Evolutionary conservation across 2,113 vertebrate genomes (phyloP), one percentile per base, ranked within the genome.

Genomic region (Toxostoma redivivum): DNA sequence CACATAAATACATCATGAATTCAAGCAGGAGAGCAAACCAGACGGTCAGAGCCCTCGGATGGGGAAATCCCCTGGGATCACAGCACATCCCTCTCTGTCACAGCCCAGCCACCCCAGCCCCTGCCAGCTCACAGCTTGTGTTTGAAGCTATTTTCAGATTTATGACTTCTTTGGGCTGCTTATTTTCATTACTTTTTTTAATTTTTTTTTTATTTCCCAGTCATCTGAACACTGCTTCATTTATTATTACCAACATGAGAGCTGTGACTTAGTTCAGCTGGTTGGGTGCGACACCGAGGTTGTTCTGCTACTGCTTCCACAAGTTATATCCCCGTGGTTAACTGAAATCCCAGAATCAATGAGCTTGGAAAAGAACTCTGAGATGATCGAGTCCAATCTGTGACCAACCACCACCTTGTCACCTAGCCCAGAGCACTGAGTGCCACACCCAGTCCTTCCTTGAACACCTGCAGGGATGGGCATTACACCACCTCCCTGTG

Each of bases 21-120:
- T 2, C 33, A 92, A 69, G 48, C 23, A 30, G 31, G 21, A 44
- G 44, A 62, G 17, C 35, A 44, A 48, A 50, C 2, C 9, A 4
- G 38, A 14, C 1, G 0, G 13, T 10, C 13, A 18, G 44, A 88
- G 33, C 42, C 35, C 45, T 13, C 0, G 2, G 42, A 24, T 3
- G 3, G 42, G 16, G 28, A 35, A 60, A 83, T 47, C 40, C 48
- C 44, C 24, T 0, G 1, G 44, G 67, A 54, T 8, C 0, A 1
- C 2, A 8, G 4, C 9, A 5, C 16, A 11, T 44, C 74, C 40
- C 79, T 21, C 21, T 19, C 33, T 53, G 2, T 19, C 60, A 23
- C 35, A 22, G 5, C 56, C 54, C 62, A 12, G 77, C 50, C 7
- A 38, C 23, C 42, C 22, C 5, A 12, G 50, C 37, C 40, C 11